Conservation (phyloP, 1,140 invertebrate genomes). For the Acromyrmex heyeri region DNA sequence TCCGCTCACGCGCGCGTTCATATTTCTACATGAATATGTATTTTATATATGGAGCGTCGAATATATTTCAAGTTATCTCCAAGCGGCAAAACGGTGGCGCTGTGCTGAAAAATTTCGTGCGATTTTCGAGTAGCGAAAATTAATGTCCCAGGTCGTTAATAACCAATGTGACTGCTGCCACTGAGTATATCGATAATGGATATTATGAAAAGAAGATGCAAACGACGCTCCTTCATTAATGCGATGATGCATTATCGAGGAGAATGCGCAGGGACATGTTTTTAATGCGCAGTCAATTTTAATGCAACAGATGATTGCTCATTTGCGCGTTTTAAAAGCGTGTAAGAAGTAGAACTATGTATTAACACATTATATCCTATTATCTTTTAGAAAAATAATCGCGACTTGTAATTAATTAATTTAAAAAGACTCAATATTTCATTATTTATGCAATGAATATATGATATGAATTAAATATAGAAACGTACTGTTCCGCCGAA, state of each 20-base stretch:
- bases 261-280: constrained; percentile 7
- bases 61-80: constrained; percentile 36
- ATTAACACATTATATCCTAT: not conserved
- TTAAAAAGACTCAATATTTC: not conserved
- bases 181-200: constrained; percentile 44
- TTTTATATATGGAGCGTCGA: constrained; percentile 10
- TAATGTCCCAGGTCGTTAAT: constrained; percentile 51
- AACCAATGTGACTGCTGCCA: constrained; percentile 36
- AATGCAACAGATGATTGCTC: constrained; percentile 37
- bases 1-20: constrained; percentile 22
- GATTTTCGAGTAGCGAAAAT: constrained; percentile 41
- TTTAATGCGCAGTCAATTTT: constrained; percentile 55
- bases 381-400: constrained; percentile 12
- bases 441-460: not conserved
- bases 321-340: constrained; percentile 24
- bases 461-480: not conserved
- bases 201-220: constrained; percentile 51
- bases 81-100: not conserved
- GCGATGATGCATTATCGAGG: constrained; percentile 51
- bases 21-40: constrained; percentile 56
- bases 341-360: not conserved
- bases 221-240: constrained; percentile 49
- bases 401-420: not conserved
- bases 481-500: not conserved
- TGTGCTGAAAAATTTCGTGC: constrained; percentile 44